Conservation (phyloP, 1,140 invertebrate genomes). For the Papilio dardanus region DNA sequence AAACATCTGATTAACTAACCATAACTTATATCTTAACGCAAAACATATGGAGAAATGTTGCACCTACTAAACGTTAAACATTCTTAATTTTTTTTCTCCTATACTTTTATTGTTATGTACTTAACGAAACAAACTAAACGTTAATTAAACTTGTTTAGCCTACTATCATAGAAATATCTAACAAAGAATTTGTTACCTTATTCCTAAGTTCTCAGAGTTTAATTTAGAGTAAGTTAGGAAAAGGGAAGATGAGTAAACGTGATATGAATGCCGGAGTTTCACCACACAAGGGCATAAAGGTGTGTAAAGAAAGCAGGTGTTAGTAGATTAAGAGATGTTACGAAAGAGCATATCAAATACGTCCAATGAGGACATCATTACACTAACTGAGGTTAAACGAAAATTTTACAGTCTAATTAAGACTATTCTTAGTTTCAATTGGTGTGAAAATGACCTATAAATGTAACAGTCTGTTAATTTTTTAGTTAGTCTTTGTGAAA, state of each 20-base stretch:
- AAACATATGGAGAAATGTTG: neutral
- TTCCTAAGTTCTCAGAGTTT: neutral
- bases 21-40: neutral
- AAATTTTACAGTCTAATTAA: neutral
- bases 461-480: neutral
- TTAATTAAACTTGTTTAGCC: conserved; percentile 16
- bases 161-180: neutral
- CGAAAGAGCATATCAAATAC: conserved; percentile 14
- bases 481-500: too few species aligned
- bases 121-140: conserved; percentile 10
- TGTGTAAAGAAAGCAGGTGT: conserved; percentile 14
- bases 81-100: neutral
- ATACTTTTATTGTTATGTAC: conserved; percentile 4
- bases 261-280: conserved; percentile 10
- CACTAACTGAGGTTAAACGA: neutral
- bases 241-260: neutral
- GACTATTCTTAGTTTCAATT: neutral
- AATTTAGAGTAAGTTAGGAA: neutral
- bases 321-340: neutral
- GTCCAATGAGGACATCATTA: neutral
- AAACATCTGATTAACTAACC: neutral
- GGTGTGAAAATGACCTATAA: neutral
- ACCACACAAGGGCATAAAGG: conserved; percentile 14
- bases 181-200: neutral
- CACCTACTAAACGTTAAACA: neutral